A percentile compares a stretch with the other conserved stretches of the same genome.
These are phyloP conservation scores for Nemoura dubitans DNA, from an alignment of 2,888 invertebrate genomes.

Conservation along the genomic window DNA sequence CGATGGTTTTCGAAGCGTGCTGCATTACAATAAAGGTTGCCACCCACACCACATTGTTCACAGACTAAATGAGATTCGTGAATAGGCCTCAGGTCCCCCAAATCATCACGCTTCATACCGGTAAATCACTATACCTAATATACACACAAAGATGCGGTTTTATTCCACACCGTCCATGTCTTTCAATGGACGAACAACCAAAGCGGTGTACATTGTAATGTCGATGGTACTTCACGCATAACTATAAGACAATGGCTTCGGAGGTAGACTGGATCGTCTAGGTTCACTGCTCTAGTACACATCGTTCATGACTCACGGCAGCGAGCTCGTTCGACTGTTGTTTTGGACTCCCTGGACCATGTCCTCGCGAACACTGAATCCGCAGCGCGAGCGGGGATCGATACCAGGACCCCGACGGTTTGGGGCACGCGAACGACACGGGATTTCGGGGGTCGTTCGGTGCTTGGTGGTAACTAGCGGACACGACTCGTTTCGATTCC, in stretches of 20 bases:
- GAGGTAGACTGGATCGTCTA: background rate
- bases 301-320: background rate
- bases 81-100: background rate
- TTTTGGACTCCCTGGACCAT: conserved; percentile 16
- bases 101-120: background rate
- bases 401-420: conserved; percentile 7
- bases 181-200: background rate
- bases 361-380: background rate
- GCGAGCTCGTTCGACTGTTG: background rate
- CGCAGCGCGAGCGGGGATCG: background rate
- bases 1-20: background rate
- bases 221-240: background rate
- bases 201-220: too few species aligned
- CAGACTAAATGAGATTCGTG: background rate
- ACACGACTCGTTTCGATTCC: background rate
- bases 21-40: background rate
- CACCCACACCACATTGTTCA: background rate
- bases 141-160: too few species aligned
- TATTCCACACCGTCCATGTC: background rate
- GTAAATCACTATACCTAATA: background rate
- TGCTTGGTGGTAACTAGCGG: background rate
- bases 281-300: background rate
- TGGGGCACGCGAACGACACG: background rate
- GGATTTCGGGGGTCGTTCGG: background rate
- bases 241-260: background rate